Base-by-base conservation (phyloP, 1,140 invertebrate genomes). In the Hylaeus anthracinus region DNA sequence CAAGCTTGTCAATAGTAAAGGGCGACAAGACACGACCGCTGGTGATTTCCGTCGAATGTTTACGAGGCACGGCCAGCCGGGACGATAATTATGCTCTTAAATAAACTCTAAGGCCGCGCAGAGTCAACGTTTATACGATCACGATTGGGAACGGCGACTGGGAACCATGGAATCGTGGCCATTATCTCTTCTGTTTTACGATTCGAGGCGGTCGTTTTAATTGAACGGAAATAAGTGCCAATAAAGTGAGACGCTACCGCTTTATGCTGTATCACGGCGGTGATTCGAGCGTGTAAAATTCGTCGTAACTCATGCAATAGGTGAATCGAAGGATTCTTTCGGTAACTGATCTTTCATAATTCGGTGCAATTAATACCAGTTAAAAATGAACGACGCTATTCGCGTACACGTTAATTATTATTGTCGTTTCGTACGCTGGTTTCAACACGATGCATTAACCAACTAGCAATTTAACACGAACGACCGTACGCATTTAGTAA, bases 121-220 rank as follows among this genome's bases (percentile, higher is more conserved):
- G 37, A 56, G 53, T 12, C 37, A 53, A 15, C 6, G 14, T 37
- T 15, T 26, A 26, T 60, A 60, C 48, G 2, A 26, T 1, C 51
- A n/a, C 9, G n/a, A 65, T 2, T 10, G 9, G 15, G 8, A 55
- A 61, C n/a, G 9, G 48, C 15, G 3, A 26, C 8, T 26, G 2
- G 51, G 51, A 61, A 61, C 2, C 64, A 4, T 1, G 39, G 9
- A 48, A 41, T 51, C 26, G n/a, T 10, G 2, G 10, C 15, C 72
- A 79, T 79, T 73, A 56, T 51, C 26, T 39, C n/a, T 39, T 14
- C 8, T 5, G 41, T 60, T 55, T 78, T 55, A 63, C 66, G 67
- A 70, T 53, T 51, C 39, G 14, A n/a, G 53, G 2, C 48, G 39
- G 14, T 5, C 15, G 67, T 55, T 63, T 53, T 53, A 61, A 72